A percentile compares a stretch with the other conserved stretches of the same genome.
Conservation (phyloP, 2,888 invertebrate species). For the Colostygia pectinataria region DNA sequence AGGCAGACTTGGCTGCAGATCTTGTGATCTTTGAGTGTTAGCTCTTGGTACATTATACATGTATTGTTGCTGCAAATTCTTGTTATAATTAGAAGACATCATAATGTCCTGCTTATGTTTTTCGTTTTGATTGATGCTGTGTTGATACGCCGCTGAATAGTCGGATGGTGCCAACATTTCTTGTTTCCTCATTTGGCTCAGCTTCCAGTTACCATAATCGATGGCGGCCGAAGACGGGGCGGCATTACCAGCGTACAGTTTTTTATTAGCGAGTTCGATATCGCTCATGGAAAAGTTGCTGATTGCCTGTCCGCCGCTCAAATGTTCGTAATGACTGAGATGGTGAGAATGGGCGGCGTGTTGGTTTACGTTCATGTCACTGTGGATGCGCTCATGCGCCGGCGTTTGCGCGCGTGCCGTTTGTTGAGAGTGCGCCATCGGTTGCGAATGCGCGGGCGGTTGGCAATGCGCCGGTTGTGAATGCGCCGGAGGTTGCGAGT, state of each 20-base stretch:
- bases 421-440: slow-evolving; percentile 2
- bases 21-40: slow-evolving; percentile 58
- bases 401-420: slow-evolving; percentile 5
- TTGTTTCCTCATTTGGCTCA: slow-evolving; percentile 64
- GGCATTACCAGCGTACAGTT: slow-evolving; percentile 61
- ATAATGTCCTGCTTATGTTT: slow-evolving; percentile 60
- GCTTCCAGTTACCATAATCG: slow-evolving; percentile 75
- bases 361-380: slow-evolving; percentile 23
- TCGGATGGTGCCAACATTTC: slow-evolving; percentile 64
- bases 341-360: slow-evolving; percentile 66
- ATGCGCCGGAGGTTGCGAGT: background rate
- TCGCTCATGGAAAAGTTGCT: slow-evolving; percentile 71
- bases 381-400: slow-evolving; percentile 14
- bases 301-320: slow-evolving; percentile 54
- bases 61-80: slow-evolving; percentile 65
- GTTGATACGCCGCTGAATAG: slow-evolving; percentile 60
- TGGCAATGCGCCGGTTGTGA: slow-evolving; percentile 4
- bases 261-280: slow-evolving; percentile 73
- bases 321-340: slow-evolving; percentile 64
- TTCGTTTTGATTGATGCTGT: slow-evolving; percentile 51
- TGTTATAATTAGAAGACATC: slow-evolving; percentile 60
- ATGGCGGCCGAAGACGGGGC: slow-evolving; percentile 55
- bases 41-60: slow-evolving; percentile 59
- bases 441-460: background rate
- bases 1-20: slow-evolving; percentile 61